These are phyloP conservation scores for Abrostola tripartita DNA, from an alignment of 2,888 invertebrate genomes.

Conservation along the genomic window DNA sequence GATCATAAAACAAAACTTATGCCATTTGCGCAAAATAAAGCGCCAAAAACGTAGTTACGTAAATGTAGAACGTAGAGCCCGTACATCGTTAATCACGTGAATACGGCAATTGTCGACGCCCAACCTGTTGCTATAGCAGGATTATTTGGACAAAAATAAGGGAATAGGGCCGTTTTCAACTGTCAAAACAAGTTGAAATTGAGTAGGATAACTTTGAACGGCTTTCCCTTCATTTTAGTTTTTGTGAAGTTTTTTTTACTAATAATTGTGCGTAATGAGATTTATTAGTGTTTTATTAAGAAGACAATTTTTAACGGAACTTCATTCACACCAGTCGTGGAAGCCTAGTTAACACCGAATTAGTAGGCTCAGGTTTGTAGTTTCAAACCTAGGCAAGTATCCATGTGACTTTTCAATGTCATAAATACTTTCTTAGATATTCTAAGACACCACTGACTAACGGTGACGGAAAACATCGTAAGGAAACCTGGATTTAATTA, in stretches of 20 bases:
- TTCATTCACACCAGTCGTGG: too few species aligned
- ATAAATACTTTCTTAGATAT: too few species aligned
- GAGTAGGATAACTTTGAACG: conserved; percentile 22
- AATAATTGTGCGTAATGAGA: too few species aligned
- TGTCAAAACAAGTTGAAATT: conserved; percentile 36
- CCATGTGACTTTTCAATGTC: too few species aligned
- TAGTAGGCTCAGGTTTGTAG: too few species aligned
- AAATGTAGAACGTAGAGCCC: conserved; percentile 25
- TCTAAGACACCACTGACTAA: too few species aligned
- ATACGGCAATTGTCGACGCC: conserved; percentile 18
- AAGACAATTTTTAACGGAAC: too few species aligned
- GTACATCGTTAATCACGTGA: conserved; percentile 45
- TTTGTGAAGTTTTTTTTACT: conserved; percentile 21
- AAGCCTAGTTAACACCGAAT: too few species aligned
- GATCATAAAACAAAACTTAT: conserved; percentile 13
- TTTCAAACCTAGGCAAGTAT: too few species aligned
- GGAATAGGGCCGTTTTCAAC: conserved; percentile 19
- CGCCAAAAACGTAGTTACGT: conserved; percentile 21
- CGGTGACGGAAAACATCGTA: too few species aligned
- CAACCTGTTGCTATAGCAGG: conserved; percentile 47
- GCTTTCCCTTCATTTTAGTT: background rate
- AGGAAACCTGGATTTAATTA: too few species aligned
- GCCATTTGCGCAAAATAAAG: conserved; percentile 32
- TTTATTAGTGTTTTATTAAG: too few species aligned
- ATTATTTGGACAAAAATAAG: conserved; percentile 38